phyloP scores from a whole-genome alignment of 2,113 vertebrate genomes.

The Phaetusa simplex region DNA sequence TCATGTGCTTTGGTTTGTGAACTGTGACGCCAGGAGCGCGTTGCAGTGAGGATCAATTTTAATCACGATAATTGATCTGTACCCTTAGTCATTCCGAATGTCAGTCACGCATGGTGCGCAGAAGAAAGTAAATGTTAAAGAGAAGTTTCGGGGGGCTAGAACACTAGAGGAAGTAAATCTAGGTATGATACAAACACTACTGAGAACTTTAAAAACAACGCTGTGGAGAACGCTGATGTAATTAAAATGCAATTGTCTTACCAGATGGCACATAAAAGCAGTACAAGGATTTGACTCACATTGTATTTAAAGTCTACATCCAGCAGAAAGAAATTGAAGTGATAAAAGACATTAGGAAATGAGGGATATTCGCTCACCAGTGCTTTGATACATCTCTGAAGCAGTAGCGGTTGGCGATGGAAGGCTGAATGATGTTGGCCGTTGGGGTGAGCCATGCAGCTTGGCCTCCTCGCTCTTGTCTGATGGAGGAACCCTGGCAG shows the following conservation, averaged over 20 bases:
- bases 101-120: background rate
- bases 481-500: background rate
- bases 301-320: background rate
- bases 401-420: background rate
- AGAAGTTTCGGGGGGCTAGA: background rate
- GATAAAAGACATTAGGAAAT: background rate
- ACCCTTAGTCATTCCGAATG: constrained; percentile 20
- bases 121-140: background rate
- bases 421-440: background rate
- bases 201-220: background rate
- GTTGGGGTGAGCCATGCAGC: background rate
- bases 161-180: background rate
- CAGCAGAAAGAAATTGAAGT: background rate
- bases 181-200: background rate
- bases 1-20: background rate
- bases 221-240: background rate
- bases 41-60: constrained; percentile 1
- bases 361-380: background rate
- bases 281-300: background rate
- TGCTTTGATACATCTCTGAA: background rate
- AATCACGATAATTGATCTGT: constrained; percentile 52
- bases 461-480: background rate
- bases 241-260: background rate
- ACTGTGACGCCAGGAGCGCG: background rate
- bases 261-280: background rate